Evolutionary conservation across 2,113 vertebrate genomes (phyloP), one percentile per base, ranked within the genome.

Genomic region (Ginglymostoma cirratum): DNA sequence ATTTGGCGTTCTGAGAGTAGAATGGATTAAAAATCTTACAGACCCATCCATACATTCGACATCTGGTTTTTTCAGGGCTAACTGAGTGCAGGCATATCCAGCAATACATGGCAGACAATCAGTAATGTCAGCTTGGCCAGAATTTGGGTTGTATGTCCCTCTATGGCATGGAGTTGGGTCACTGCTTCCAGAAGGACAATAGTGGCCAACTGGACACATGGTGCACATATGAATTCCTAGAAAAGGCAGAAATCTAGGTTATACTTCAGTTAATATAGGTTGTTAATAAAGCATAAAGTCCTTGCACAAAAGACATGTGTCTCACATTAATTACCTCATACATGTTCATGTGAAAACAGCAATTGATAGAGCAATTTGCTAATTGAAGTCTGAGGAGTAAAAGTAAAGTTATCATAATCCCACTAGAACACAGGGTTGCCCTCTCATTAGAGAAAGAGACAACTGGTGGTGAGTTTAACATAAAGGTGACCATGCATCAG

Each of bases 31-130:
- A 93, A 17, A 93, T 23, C 15, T 8, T 93, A 94, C 97, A 97
- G 96, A 99, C 99, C 98, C 98, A 8, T 97, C 96, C 83, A 98
- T 97, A 96, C 98, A 98, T 14, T 98, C 97, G 0, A 98, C 85
- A 1, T 99, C 98, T 0, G 98, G 98, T 48, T 97, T 96, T 78
- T 96, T 97, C 96, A 99, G 97, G 52, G 98, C 98, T 24, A 97
- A 96, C 97, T 97, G 98, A 24, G 98, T 98, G 96, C 98, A 98
- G 96, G 98, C 98, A 92, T 97, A 98, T 2, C 98, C 98, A 7
- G 98, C 98, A 0, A 98, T 97, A 96, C 98, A 98, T 7, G 96
- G 96, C 95, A 97, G 97, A 97, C 98, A 99, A 95, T 98, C 98
- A 3, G 96, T 6, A 19, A 96, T 93, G 96, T 98, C 97, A 0